phyloP scores from a whole-genome alignment of 2,113 vertebrate genomes.

The Lipophrys pholis region DNA sequence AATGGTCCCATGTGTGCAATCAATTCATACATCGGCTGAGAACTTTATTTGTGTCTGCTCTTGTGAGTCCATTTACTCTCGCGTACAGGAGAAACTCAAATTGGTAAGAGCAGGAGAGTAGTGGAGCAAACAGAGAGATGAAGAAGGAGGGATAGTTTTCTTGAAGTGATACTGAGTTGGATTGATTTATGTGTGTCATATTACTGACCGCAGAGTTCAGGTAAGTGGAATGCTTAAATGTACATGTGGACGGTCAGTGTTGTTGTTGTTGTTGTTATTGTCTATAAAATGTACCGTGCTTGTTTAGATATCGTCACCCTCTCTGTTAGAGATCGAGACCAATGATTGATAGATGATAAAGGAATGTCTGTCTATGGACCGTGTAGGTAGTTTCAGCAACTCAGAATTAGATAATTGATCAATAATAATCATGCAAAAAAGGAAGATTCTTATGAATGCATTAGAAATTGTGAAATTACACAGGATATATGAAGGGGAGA shows the following conservation, averaged over 20 bases:
- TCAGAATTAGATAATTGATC: too few relatives aligned
- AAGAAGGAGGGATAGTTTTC: background rate
- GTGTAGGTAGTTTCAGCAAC: too few relatives aligned
- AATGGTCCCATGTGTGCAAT: constrained; percentile 37
- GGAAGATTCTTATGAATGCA: too few relatives aligned
- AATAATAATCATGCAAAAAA: too few relatives aligned
- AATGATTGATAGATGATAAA: background rate
- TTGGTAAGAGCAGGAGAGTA: constrained; percentile 17
- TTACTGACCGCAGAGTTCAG: too few relatives aligned
- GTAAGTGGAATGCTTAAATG: background rate
- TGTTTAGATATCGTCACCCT: background rate
- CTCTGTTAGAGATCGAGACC: background rate
- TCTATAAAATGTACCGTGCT: background rate
- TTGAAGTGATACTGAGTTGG: background rate
- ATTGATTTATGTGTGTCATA: too few relatives aligned
- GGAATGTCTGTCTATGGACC: background rate
- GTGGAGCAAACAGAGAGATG: constrained; percentile 6
- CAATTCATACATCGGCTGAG: constrained; percentile 24
- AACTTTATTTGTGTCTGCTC: constrained; percentile 2
- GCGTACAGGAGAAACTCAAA: background rate
- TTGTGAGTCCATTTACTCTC: constrained; percentile 7
- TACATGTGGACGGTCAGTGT: background rate
- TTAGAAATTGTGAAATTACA: too few relatives aligned
- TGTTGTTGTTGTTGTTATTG: background rate
- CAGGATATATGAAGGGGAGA: too few relatives aligned